phyloP scores from a whole-genome alignment of 2,888 invertebrate genomes.

The Heliconius sara region DNA sequence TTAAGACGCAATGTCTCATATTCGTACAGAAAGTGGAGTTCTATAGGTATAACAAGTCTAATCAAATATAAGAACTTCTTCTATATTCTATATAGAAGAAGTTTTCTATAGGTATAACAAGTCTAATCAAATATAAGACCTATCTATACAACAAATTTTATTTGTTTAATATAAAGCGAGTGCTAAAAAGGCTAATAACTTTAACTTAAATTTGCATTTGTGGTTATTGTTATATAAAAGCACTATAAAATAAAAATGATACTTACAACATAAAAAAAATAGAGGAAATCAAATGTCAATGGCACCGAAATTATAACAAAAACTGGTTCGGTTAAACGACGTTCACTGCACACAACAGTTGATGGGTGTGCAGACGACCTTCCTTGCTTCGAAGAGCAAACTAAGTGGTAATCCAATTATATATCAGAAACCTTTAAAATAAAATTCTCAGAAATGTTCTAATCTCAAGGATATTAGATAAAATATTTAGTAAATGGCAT shows the following conservation, averaged over 20 bases:
- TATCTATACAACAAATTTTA: too few relatives aligned
- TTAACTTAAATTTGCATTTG: not conserved
- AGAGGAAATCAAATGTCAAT: conserved; percentile 22
- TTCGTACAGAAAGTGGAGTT: too few relatives aligned
- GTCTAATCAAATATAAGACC: too few relatives aligned
- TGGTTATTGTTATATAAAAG: not conserved
- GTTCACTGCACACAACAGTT: conserved; percentile 1
- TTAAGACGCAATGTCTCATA: too few relatives aligned
- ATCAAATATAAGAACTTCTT: too few relatives aligned
- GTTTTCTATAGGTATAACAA: not conserved
- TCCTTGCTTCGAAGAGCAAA: conserved; percentile 16
- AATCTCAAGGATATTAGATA: conserved; percentile 6
- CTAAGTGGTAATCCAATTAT: conserved; percentile 19
- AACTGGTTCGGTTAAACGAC: conserved; percentile 18
- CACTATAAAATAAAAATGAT: not conserved
- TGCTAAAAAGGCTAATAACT: not conserved
- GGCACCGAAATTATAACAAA: conserved; percentile 8
- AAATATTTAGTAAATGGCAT: not conserved
- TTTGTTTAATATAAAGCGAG: too few relatives aligned
- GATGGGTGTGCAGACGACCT: conserved; percentile 22
- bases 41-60: not conserved
- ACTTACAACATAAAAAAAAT: not conserved
- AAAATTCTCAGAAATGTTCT: not conserved
- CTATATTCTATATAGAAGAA: too few relatives aligned
- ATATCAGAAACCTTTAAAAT: conserved; percentile 7